phyloP scores from a whole-genome alignment of 2,113 vertebrate genomes.

The Solea senegalensis region DNA sequence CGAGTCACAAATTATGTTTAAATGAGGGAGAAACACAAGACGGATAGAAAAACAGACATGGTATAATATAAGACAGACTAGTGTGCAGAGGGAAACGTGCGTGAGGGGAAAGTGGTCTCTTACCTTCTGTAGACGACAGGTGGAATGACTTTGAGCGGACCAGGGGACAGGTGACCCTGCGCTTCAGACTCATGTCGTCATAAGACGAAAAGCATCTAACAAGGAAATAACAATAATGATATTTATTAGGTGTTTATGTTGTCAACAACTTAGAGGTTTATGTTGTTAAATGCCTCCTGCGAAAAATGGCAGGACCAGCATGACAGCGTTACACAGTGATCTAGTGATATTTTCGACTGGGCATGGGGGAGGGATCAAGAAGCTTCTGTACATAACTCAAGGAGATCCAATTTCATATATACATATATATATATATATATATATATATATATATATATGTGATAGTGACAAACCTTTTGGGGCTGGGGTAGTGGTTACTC shows the following conservation, averaged over 20 bases:
- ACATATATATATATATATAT: neutral
- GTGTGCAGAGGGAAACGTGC: neutral
- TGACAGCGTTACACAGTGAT: neutral
- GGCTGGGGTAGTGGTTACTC: constrained; percentile 95
- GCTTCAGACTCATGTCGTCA: constrained; percentile 96
- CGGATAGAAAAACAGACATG: constrained; percentile 6
- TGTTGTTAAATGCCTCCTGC: too few relatives aligned
- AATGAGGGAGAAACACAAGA: constrained; percentile 18
- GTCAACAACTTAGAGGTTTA: too few relatives aligned
- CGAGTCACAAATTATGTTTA: constrained; percentile 10
- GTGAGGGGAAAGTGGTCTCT: neutral
- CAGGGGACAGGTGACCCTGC: constrained; percentile 92
- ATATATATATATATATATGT: neutral
- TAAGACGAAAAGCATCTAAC: constrained; percentile 96
- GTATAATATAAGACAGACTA: constrained; percentile 13
- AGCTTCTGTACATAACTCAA: too few relatives aligned
- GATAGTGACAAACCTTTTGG: constrained; percentile 86
- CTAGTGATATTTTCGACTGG: neutral
- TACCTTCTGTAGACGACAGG: constrained; percentile 92
- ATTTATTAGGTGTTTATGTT: neutral
- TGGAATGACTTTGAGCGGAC: constrained; percentile 97
- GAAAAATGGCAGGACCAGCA: neutral
- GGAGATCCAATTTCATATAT: too few relatives aligned
- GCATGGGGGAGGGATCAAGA: neutral
- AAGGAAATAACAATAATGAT: neutral